Conservation (phyloP, 2,113 vertebrate genomes). For the Gallinago jamesoni region DNA sequence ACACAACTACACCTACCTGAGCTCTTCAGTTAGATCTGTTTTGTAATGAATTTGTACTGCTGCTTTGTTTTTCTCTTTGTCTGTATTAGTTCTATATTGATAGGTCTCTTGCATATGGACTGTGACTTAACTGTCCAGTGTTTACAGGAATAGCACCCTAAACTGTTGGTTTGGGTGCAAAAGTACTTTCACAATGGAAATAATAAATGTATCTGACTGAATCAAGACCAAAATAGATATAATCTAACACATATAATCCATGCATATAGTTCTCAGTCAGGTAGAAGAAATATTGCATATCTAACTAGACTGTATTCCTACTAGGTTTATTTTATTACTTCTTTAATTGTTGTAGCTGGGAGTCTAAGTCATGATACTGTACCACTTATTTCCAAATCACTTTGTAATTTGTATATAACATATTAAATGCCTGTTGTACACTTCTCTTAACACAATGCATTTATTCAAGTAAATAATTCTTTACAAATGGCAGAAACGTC, state of each 20-base stretch:
- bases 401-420: not conserved
- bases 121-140: not conserved
- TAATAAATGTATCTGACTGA: not conserved
- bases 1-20: not conserved
- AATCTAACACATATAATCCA: not conserved
- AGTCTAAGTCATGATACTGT: not conserved
- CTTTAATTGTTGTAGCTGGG: not conserved
- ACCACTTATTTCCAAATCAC: not conserved
- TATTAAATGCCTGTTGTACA: not conserved
- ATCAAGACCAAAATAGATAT: not conserved
- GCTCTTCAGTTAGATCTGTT: not conserved
- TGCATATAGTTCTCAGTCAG: not conserved
- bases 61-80: not conserved
- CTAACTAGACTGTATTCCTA: not conserved
- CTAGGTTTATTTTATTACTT: not conserved
- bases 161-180: not conserved
- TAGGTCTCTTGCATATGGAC: not conserved
- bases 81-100: not conserved
- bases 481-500: constrained; percentile 4
- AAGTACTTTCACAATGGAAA: not conserved
- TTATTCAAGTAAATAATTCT: not conserved
- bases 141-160: not conserved
- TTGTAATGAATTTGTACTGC: not conserved
- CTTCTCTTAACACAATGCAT: not conserved
- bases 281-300: not conserved